Evolutionary conservation across 2,113 vertebrate genomes (phyloP).

Genomic region (Riparia riparia): DNA sequence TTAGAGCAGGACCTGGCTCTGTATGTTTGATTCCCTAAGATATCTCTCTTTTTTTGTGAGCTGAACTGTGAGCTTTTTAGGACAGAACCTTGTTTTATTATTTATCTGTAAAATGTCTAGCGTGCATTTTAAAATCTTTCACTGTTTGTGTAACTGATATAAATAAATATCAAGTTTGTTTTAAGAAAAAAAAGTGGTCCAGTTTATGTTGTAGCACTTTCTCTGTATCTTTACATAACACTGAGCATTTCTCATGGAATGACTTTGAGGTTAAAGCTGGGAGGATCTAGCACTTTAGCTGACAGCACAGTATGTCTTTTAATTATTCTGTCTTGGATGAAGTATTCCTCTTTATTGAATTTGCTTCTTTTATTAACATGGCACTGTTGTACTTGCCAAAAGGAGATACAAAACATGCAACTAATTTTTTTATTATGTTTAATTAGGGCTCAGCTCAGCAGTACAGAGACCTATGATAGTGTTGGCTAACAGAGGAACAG

Average conservation of each 20-base stretch:
- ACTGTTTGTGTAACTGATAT: slow-evolving; percentile 18
- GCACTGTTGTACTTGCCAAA: slow-evolving; percentile 61
- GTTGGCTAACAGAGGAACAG: slow-evolving; percentile 24
- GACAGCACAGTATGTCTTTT: slow-evolving; percentile 63
- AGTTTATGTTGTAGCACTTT: slow-evolving; percentile 1
- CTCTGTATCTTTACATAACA: neutral
- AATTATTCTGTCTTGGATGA: slow-evolving; percentile 70
- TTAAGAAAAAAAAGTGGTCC: neutral
- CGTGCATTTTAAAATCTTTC: neutral
- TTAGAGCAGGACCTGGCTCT: neutral
- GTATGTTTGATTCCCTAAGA: neutral
- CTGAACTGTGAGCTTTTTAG: neutral
- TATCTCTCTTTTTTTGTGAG: neutral
- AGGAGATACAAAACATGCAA: slow-evolving; percentile 56
- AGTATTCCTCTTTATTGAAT: slow-evolving; percentile 69
- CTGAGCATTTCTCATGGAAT: slow-evolving; percentile 13
- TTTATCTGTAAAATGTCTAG: slow-evolving; percentile 18
- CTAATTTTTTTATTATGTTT: slow-evolving; percentile 71
- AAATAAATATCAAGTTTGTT: slow-evolving; percentile 40
- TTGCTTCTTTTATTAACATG: slow-evolving; percentile 67
- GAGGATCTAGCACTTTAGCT: slow-evolving; percentile 44
- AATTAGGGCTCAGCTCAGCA: slow-evolving; percentile 59
- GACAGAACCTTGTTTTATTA: neutral
- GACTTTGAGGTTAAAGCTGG: slow-evolving; percentile 19
- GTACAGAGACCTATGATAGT: neutral